Percentiles rank a stretch among this genome's conserved stretches.
phyloP scores from a whole-genome alignment of 2,797 vertebrate species.

The Gadopsis bispinosus region DNA sequence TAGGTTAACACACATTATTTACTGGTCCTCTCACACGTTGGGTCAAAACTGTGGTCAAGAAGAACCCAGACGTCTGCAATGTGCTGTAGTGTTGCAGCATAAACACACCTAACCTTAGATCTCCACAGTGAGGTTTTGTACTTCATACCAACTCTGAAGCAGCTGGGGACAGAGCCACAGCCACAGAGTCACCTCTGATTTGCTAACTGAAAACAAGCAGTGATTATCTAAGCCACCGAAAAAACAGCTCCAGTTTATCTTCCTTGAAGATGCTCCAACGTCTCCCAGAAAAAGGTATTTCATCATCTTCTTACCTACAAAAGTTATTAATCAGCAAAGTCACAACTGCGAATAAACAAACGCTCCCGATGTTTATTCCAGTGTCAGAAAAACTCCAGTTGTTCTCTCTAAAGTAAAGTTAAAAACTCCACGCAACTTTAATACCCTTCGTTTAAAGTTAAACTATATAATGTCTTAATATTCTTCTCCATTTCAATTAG shows the following conservation, averaged over 20 bases:
- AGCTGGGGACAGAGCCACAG: not conserved
- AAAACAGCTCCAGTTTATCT: not conserved
- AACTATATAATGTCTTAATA: not conserved
- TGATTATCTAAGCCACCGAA: not conserved
- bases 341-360: not conserved
- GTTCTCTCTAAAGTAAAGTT: not conserved
- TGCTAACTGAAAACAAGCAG: slow-evolving; percentile 9
- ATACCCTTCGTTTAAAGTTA: not conserved
- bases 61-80: not conserved
- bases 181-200: not conserved
- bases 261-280: slow-evolving; percentile 6
- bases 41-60: not conserved
- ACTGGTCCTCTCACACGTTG: not conserved
- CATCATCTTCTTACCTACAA: not conserved
- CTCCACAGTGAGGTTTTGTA: not conserved
- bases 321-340: not conserved
- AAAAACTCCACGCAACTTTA: not conserved
- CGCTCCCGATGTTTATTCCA: not conserved
- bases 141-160: slow-evolving; percentile 4
- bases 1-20: not conserved
- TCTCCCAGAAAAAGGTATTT: not conserved
- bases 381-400: not conserved
- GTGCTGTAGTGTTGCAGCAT: not conserved
- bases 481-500: not conserved
- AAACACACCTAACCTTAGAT: not conserved